Percentiles rank a stretch among this genome's conserved stretches.
These are phyloP conservation scores for Drosophila subquinaria DNA, from an alignment of 2,888 invertebrate species.

Conservation along the genomic window DNA sequence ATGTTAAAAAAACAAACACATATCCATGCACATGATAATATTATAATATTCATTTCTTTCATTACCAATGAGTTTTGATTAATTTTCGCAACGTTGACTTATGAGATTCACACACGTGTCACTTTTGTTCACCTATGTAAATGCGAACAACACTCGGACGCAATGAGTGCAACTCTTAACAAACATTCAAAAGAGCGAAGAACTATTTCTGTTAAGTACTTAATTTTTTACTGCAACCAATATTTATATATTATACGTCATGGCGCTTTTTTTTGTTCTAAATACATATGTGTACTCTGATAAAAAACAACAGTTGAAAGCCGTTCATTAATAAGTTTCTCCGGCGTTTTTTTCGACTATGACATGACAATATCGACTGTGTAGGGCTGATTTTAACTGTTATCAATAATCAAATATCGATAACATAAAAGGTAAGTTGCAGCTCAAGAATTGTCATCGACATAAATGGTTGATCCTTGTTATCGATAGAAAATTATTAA, in stretches of 20 bases:
- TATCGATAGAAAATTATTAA: no score
- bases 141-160: constrained; percentile 45
- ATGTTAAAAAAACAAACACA: constrained; percentile 1
- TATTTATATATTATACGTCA: constrained; percentile 58
- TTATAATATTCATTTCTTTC: constrained; percentile 29
- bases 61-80: constrained; percentile 39
- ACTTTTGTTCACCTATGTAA: constrained; percentile 63
- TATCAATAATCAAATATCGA: constrained; percentile 33
- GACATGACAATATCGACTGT: constrained; percentile 62
- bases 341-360: constrained; percentile 62
- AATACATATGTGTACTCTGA: constrained; percentile 60
- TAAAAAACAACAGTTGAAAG: constrained; percentile 66
- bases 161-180: constrained; percentile 39
- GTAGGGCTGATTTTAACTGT: constrained; percentile 33
- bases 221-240: constrained; percentile 47
- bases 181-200: constrained; percentile 46
- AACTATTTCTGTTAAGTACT: constrained; percentile 66
- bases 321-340: constrained; percentile 56
- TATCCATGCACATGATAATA: background rate
- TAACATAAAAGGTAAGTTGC: background rate
- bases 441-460: background rate
- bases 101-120: constrained; percentile 79
- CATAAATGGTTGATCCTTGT: background rate
- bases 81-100: constrained; percentile 52
- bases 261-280: constrained; percentile 66